Conservation (phyloP, 2,113 vertebrate genomes). For the Syngnathus floridae region DNA sequence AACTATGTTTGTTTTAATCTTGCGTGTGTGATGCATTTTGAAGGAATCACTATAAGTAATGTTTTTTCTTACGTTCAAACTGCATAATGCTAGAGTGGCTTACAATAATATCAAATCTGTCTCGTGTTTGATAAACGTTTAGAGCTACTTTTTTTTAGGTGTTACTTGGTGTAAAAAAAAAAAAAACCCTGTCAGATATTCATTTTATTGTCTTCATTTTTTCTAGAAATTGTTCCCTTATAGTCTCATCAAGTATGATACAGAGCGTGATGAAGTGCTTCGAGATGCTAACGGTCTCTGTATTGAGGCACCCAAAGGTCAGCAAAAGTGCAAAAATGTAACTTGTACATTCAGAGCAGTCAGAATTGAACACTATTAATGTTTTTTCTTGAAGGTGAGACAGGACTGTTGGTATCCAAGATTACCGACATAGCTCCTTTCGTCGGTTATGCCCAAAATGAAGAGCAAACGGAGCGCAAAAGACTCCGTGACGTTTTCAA, state of each 20-base stretch:
- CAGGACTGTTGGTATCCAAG: slow-evolving; percentile 78
- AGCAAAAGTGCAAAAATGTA: slow-evolving; percentile 6
- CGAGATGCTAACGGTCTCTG: slow-evolving; percentile 76
- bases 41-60: not conserved
- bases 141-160: not conserved
- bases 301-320: slow-evolving; percentile 77
- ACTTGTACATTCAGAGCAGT: not conserved
- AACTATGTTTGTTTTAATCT: not conserved
- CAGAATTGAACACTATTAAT: not conserved
- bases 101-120: not conserved
- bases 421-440: slow-evolving; percentile 78
- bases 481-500: slow-evolving; percentile 76
- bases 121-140: not conserved
- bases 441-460: slow-evolving; percentile 73
- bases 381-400: slow-evolving; percentile 68
- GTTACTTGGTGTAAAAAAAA: not conserved
- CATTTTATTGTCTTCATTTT: slow-evolving; percentile 1
- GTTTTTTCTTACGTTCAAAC: not conserved
- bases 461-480: slow-evolving; percentile 78
- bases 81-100: not conserved
- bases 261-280: slow-evolving; percentile 75
- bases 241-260: slow-evolving; percentile 79
- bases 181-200: not conserved
- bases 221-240: slow-evolving; percentile 65
- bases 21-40: not conserved